These are phyloP conservation scores for Lates calcarifer DNA, from an alignment of 2,113 vertebrate species.

Conservation along the genomic window DNA sequence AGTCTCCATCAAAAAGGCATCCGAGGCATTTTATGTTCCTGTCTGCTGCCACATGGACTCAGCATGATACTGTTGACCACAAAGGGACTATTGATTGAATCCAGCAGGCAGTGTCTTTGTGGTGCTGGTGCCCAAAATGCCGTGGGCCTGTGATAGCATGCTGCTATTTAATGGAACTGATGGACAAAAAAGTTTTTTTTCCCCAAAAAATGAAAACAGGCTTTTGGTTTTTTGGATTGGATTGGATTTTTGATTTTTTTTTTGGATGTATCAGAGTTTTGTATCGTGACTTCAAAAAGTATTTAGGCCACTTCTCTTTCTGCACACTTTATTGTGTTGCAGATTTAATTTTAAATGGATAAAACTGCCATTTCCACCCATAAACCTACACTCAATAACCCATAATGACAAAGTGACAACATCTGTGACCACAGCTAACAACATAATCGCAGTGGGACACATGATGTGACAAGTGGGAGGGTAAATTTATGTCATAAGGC, in stretches of 20 bases:
- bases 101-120: conserved; percentile 58
- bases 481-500: conserved; percentile 10
- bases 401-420: no score
- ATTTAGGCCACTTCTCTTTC: neutral
- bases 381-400: neutral
- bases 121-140: conserved; percentile 55
- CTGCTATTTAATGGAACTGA: conserved; percentile 63
- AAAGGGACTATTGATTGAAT: conserved; percentile 74
- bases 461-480: neutral
- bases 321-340: neutral
- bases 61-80: conserved; percentile 64
- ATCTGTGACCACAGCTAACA: conserved; percentile 20
- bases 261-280: neutral
- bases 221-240: no score
- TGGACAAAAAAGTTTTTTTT: conserved; percentile 3
- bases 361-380: neutral
- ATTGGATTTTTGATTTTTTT: conserved; percentile 29
- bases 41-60: conserved; percentile 63
- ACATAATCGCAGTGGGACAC: neutral
- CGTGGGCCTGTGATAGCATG: conserved; percentile 50
- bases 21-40: conserved; percentile 60
- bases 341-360: neutral
- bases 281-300: neutral
- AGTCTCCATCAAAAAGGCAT: conserved; percentile 59
- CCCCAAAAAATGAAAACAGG: conserved; percentile 18